Evolutionary conservation across 2,113 vertebrate species (phyloP).

Genomic region (Myotis yumanensis): DNA sequence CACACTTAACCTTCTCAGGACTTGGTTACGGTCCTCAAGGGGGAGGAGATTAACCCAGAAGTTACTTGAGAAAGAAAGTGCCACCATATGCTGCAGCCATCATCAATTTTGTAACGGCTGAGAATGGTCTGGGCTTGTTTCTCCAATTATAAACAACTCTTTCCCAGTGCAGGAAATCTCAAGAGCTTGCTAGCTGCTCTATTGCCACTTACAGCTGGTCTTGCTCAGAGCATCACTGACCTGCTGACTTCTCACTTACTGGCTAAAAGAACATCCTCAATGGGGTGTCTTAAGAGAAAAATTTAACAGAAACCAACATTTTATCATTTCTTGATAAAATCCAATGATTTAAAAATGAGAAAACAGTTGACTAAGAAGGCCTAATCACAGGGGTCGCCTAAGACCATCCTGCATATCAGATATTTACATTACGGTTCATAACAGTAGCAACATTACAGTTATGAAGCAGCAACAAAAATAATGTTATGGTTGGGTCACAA

Average conservation of each 20-base stretch:
- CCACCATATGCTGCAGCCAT: background rate
- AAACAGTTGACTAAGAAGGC: background rate
- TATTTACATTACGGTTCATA: too few relatives aligned
- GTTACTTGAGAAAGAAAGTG: background rate
- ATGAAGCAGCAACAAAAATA: too few relatives aligned
- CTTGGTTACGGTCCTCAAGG: background rate
- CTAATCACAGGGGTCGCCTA: background rate
- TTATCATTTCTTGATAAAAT: slow-evolving; percentile 37
- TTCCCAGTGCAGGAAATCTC: slow-evolving; percentile 36
- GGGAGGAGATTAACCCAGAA: background rate
- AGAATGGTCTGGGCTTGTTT: slow-evolving; percentile 12
- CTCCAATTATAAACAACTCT: slow-evolving; percentile 47
- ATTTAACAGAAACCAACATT: too few relatives aligned
- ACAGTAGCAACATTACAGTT: too few relatives aligned
- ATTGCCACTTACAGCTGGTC: background rate
- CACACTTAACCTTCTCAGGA: background rate
- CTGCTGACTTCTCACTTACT: slow-evolving; percentile 38
- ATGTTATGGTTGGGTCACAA: too few relatives aligned
- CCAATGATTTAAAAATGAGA: slow-evolving; percentile 7
- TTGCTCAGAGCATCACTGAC: background rate
- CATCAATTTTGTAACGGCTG: background rate
- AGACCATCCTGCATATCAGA: too few relatives aligned
- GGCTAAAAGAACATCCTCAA: background rate
- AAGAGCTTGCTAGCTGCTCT: background rate
- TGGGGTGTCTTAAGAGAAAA: background rate